Base-by-base conservation (phyloP, 2,797 vertebrate genomes). In the Falco biarmicus region DNA sequence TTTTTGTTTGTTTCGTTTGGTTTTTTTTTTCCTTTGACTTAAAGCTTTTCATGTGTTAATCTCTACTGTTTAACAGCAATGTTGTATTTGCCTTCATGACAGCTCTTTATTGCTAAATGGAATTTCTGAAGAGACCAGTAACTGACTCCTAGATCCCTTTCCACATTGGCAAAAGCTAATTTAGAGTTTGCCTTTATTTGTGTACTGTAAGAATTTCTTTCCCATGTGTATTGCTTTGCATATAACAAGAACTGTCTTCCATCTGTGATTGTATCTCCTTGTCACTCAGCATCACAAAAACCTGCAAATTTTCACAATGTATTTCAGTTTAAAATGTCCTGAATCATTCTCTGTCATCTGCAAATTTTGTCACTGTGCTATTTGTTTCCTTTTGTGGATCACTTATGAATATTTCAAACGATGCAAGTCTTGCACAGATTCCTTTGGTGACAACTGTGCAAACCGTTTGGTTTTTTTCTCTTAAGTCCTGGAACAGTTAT, bases 341-440 rank as follows among this genome's bases (percentile, higher is more conserved):
- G 74, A 87, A 71, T 81, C 8, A 65, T 88, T 65, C 69, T 78
- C 65, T 93, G 78, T 81, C 84, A 82, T 84, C 53, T 93, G 60
- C 28, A 92, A 84, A 71, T 92, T 76, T 61, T 94, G 53, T 78
- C 70, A 68, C 63, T 82, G 89, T 1, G 3, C 26, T 82, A 12
- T 39, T 86, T 64, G 37, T 37, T 89, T 63, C 15, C 18, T 68
- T 95, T 84, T 87, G 61, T 37, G 54, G 48, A 84, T 32, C 1
- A 3, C 51, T 80, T 83, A 76, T 53, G 65, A 90, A 82, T 94
- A 75, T 89, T 94, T 91, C 53, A 91, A 84, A 75, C 25, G 68
- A 68, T 8, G 9, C 48, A 51, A 60, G 48, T 71, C 74, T 95
- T 96, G 37, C 28, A 84, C 73, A 84, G 57, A 71, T 84, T 70